Evolutionary conservation across 2,797 vertebrate species (phyloP), one percentile per base, ranked within the genome.

Genomic region (Xenentodon cancila): DNA sequence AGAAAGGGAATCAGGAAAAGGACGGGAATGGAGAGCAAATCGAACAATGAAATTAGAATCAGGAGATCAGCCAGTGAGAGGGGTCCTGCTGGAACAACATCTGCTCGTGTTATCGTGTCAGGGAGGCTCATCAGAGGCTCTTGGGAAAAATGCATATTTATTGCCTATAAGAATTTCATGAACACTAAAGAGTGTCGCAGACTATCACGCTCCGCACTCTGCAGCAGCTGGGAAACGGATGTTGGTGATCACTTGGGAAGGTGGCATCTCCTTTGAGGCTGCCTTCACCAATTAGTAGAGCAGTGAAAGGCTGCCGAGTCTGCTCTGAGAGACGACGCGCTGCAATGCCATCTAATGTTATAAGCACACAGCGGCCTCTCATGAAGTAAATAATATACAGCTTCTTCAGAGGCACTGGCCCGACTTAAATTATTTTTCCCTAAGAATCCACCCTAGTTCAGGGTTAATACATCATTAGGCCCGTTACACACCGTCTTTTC

Each of bases 101-200:
- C 91, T 91, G 90, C 73, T 91, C 82, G 7, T 57, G 78, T 87
- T 89, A 83, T 63, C 75, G 30, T 63, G 73, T 87, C 84, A 82
- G 55, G 21, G n/a, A 25, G 1, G 63, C 80, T 85, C 43, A 37
- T 86, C 87, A 73, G 54, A 84, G 68, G 69, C 82, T 30, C 82
- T 85, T 80, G 81, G 80, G 75, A n/a, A 82, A 82, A 83, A 89
- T 91, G 80, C 88, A 91, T 91, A 93, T 92, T 92, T 84, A 92
- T 91, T 42, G 53, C 81, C 78, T 84, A 89, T 88, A 90, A 91
- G 80, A 89, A 89, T 91, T 91, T 91, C 84, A 92, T 91, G 88
- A 91, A 85, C 89, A 71, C 87, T 92, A 91, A 92, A 91, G 81
- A 85, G 74, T 82, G 89, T 90, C 85, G 83, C 76, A 77, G 87